Evolutionary conservation across 2,888 invertebrate species (phyloP), one percentile per base, ranked within the genome.

Genomic region (Scelioninae gen. 1): DNA sequence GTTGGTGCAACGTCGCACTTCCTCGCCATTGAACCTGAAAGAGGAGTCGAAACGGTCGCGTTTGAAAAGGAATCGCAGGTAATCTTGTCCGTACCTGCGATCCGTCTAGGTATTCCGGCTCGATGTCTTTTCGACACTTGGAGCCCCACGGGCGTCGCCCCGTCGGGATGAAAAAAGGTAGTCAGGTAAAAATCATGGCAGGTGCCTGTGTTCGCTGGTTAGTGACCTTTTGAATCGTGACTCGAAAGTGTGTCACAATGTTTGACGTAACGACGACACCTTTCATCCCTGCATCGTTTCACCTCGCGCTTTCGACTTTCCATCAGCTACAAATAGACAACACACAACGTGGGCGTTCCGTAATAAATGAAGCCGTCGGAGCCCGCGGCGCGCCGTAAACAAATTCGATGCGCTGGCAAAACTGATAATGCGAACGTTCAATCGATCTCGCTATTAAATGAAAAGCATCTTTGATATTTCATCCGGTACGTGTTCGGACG

Each of bases 201-300:
- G 82, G 82, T 82, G 82, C 77, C 43, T 65, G 60, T 76, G 13
- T 51, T 45, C 45, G n/a, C 31, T 45, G 66, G 77, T 77, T 66
- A 60, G 23, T 62, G 77, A 82, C 77, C 82, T 82, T 82, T 82
- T 69, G 38, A 32, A 15, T 16, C 58, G 31, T 0, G n/a, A 56
- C 58, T 40, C 60, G 62, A 66, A 78, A 68, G 74, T 69, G 62
- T 82, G 77, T 82, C 78, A 77, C 47, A 74, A 82, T 60, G 72
- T 82, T 82, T 74, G 62, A 58, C 60, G 65, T 60, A 60, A 74
- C 71, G 56, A 10, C 32, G 51, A 40, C 51, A 45, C 65, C 63
- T 72, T 71, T 65, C 63, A 65, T 71, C 29, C 51, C n/a, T n/a
- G 63, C 58, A 9, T 29, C 43, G 47, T 32, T 49, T 53, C 56